Evolutionary conservation across 2,797 vertebrate genomes (phyloP), one percentile per base, ranked within the genome.

Genomic region (Karalla daura): DNA sequence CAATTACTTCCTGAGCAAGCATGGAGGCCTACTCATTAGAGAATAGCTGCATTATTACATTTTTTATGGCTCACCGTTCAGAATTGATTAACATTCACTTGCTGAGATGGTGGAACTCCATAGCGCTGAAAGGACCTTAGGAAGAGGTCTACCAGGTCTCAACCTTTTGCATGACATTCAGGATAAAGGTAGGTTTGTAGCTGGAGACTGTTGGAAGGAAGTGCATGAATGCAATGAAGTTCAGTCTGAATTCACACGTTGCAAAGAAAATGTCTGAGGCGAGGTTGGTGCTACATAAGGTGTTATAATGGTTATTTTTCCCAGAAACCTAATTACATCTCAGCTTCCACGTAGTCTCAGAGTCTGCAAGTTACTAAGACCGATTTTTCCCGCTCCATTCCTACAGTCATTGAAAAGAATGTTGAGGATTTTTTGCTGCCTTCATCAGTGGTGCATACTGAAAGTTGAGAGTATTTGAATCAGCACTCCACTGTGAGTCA

Each of bases 201-300:
- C 77, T 37, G 28, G 75, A 76, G 58, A 63, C 23, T 39, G 21
- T 49, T 60, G 70, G 41, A 62, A 71, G 61, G 73, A 83, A 78
- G 75, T 63, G 63, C 71, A 61, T 62, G 79, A 86, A 87, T 89
- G 75, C 87, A 90, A 88, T 86, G 79, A 85, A 84, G 81, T 84
- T 88, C 85, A 78, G 84, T 90, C 90, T 91, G 86, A 89, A 92
- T 93, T 92, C 90, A 84, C 89, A 82, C 72, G 71, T 90, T 83
- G 74, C 70, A 82, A 78, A 87, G 83, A 71, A 90, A 87, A 63
- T 63, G 86, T 88, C 65, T 85, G 65, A 66, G 78, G 75, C 32
- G 33, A 72, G 74, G 55, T 87, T 59, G 50, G 49, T 81, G 70
- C 81, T 77, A 50, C 67, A 66, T 56, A 61, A 86, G 78, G 74